Evolutionary conservation across 2,888 invertebrate genomes (phyloP), one percentile per base, ranked within the genome.

Genomic region (Onthophagus sagittarius): DNA sequence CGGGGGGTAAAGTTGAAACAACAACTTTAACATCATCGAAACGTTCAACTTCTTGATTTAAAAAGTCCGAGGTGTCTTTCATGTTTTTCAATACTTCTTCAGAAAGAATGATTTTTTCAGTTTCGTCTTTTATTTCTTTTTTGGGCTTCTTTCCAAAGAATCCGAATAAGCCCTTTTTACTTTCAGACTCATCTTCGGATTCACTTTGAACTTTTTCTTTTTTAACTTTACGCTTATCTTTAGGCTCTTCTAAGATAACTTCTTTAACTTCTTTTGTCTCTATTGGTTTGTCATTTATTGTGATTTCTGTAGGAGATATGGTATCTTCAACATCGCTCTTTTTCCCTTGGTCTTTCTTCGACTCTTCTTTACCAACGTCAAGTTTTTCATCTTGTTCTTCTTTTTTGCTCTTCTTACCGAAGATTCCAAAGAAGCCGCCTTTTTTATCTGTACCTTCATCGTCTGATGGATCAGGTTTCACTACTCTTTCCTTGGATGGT

Each of bases 401-500:
- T 71, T 74, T 77, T 77, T 79, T 79, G 5, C 75, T 53, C 75
- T 79, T 78, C 72, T 79, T 79, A n/a, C 77, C 78, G 71, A 79
- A 79, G 63, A 79, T 69, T 69, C 78, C 77, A 75, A 80, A 79
- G 69, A 80, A 75, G 67, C 79, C 78, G 73, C 77, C 72, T 74
- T 78, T 80, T 71, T 77, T 77, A 4, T 77, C 75, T 13, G 77
- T 77, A 64, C 74, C 76, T 72, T 79, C 77, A 67, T 77, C 76
- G 13, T 73, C 73, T 64, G 71, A 75, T 53, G 70, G 70, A 62
- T 70, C 71, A 15, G 62, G 32, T 64, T 72, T 72, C 15, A 71
- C n/a, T 62, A 64, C 69, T 33, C 71, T 70, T 75, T 84, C 82
- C 77, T 83, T 82, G 0, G 82, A 82, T 23, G 81, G 77, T 77